Evolutionary conservation across 2,888 invertebrate species (phyloP).

Genomic region (Eugnorisma glareosa): DNA sequence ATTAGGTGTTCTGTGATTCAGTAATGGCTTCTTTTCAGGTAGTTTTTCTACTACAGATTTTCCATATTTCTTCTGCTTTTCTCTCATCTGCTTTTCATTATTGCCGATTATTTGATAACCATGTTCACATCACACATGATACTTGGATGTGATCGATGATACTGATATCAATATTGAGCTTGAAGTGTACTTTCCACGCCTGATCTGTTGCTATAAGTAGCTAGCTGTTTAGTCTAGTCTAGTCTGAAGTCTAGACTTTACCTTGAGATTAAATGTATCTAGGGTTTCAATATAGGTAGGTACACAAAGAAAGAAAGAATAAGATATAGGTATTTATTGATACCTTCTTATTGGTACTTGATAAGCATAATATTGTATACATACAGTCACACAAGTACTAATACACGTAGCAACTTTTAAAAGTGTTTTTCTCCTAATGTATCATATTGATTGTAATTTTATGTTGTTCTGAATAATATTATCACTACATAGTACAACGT

Average conservation of each 20-base stretch:
- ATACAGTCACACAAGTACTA: neutral
- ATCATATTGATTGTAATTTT: neutral
- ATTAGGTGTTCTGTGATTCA: neutral
- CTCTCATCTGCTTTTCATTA: too few species aligned
- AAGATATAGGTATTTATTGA: neutral
- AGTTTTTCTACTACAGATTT: neutral
- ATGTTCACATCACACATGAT: neutral
- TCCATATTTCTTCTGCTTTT: conserved; percentile 2
- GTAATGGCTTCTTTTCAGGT: neutral
- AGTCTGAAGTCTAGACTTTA: neutral
- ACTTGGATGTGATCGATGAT: neutral
- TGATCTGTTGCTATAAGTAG: neutral
- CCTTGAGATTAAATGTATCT: neutral
- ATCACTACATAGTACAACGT: too few species aligned
- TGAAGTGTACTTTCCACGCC: neutral
- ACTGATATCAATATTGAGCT: neutral
- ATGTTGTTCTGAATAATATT: neutral
- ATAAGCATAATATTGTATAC: neutral
- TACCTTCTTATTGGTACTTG: neutral
- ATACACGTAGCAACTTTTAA: neutral
- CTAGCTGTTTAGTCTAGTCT: neutral
- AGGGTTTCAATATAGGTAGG: neutral
- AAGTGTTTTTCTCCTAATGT: neutral
- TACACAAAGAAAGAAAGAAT: too few species aligned
- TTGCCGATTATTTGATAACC: neutral